Percentiles rank a stretch among this genome's conserved stretches.
phyloP scores from a whole-genome alignment of 1,140 invertebrate species.

The Heliothis subflexa region DNA sequence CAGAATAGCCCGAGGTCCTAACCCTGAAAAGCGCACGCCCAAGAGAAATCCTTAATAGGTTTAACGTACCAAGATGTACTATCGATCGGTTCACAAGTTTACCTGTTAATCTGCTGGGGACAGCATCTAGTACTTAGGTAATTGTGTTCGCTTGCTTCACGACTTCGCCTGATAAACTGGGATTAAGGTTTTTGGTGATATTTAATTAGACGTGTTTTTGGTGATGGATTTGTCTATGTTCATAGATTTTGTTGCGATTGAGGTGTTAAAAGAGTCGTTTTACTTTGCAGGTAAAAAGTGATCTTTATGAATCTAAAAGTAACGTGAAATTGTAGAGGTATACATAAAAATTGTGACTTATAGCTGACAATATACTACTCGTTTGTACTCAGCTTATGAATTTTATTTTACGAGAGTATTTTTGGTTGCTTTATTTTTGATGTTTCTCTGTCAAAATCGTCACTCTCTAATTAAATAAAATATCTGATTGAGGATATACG shows the following conservation, averaged over 20 bases:
- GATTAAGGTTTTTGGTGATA: constrained; percentile 1
- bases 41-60: constrained; percentile 45
- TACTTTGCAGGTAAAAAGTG: too few species aligned
- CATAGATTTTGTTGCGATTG: background rate
- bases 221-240: background rate
- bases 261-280: background rate
- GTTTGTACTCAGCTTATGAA: too few species aligned
- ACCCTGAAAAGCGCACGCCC: constrained; percentile 36
- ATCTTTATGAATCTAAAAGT: too few species aligned
- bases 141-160: constrained; percentile 26
- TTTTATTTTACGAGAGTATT: too few species aligned
- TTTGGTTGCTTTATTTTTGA: too few species aligned
- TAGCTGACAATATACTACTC: too few species aligned
- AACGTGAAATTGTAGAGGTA: too few species aligned
- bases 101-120: constrained; percentile 32
- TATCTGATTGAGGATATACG: too few species aligned
- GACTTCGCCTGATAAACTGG: background rate
- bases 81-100: constrained; percentile 43
- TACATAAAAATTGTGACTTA: too few species aligned
- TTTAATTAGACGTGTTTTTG: background rate
- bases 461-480: too few species aligned
- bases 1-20: constrained; percentile 46
- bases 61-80: constrained; percentile 26
- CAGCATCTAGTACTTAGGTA: constrained; percentile 10
- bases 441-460: background rate